phyloP scores from a whole-genome alignment of 2,888 invertebrate genomes.

The Lithophane semibrunnea region DNA sequence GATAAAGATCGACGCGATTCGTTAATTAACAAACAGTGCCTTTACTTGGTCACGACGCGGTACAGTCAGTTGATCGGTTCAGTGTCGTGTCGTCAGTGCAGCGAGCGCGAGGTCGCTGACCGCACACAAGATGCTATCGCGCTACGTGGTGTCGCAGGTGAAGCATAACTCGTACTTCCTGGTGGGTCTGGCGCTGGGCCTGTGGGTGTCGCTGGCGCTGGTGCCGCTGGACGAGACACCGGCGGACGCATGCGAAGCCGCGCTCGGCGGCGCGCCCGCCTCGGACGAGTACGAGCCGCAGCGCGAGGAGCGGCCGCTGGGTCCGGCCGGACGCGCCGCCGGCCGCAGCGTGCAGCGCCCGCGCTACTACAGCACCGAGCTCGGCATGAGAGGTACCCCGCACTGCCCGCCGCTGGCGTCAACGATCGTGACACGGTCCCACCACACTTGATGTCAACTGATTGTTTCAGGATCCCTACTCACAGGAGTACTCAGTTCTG shows the following conservation, averaged over 20 bases:
- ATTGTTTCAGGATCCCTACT: slow-evolving; percentile 89
- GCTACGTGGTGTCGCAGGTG: slow-evolving; percentile 86
- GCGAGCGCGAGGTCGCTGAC: slow-evolving; percentile 24
- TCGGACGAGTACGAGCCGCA: slow-evolving; percentile 85
- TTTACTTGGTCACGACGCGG: slow-evolving; percentile 29
- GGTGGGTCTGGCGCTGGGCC: slow-evolving; percentile 89
- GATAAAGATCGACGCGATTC: slow-evolving; percentile 60
- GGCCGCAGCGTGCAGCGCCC: slow-evolving; percentile 93
- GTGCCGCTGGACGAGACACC: slow-evolving; percentile 85
- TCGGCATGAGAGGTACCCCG: slow-evolving; percentile 93
- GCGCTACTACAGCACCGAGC: slow-evolving; percentile 98
- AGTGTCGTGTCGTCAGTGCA: slow-evolving; percentile 11
- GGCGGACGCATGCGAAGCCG: slow-evolving; percentile 61
- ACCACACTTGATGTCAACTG: background rate
- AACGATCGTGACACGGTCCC: background rate
- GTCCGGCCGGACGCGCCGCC: slow-evolving; percentile 71
- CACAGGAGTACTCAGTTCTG: slow-evolving; percentile 95
- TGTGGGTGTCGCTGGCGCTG: slow-evolving; percentile 89
- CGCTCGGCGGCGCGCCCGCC: slow-evolving; percentile 43
- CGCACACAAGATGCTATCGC: slow-evolving; percentile 80
- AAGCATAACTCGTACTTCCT: slow-evolving; percentile 91
- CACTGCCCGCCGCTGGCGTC: background rate
- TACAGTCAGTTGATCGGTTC: background rate
- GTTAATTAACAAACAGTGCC: slow-evolving; percentile 40
- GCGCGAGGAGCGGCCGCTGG: slow-evolving; percentile 78